Base-by-base conservation (phyloP, 2,113 vertebrate genomes). In the Melanostigma gelatinosum region DNA sequence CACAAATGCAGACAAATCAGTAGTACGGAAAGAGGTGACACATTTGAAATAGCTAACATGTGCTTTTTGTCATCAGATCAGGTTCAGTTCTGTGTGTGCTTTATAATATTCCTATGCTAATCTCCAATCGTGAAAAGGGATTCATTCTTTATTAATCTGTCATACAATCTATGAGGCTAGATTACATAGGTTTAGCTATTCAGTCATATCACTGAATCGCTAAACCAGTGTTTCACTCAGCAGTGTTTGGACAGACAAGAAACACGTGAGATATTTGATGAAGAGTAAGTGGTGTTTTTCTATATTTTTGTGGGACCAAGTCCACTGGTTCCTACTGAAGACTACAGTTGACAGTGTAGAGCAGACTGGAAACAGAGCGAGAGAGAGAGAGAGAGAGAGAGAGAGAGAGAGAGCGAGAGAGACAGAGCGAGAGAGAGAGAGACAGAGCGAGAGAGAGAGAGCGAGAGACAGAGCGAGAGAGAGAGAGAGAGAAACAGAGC, bases 1-100 rank as follows among this genome's bases (percentile, higher is more conserved):
- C 38, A 69, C 65, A 60, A 42, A 68, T 29, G 42, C 65, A 55
- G 61, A 61, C 10, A 18, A 42, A 36, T 20, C 64, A 57, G 38
- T 62, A 13, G 46, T 22, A 10, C 20, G 4, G 18, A 20, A 3
- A 32, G 27, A 62, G 6, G 38, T 40, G n/a, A 18, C 20, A 18
- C n/a, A 40, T 22, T 13, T 20, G 15, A 27, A 29, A n/a, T n/a
- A 44, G 24, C 13, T 46, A 1, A 44, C 42, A 10, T n/a, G 52
- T 48, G 15, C 52, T 54, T n/a, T 54, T 54, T 54, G 52, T 10
- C 46, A 46, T 9, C 8, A 27, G 40, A 27, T 46, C 65, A 70
- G 5, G 22, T 13, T 68, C 8, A 22, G 20, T 52, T 34, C 66
- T 36, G 36, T 22, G 24, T 54, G 15, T 38, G 50, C 3, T 55